These are phyloP conservation scores for Hydrolagus colliei DNA, from an alignment of 2,797 vertebrate species.

Conservation along the genomic window DNA sequence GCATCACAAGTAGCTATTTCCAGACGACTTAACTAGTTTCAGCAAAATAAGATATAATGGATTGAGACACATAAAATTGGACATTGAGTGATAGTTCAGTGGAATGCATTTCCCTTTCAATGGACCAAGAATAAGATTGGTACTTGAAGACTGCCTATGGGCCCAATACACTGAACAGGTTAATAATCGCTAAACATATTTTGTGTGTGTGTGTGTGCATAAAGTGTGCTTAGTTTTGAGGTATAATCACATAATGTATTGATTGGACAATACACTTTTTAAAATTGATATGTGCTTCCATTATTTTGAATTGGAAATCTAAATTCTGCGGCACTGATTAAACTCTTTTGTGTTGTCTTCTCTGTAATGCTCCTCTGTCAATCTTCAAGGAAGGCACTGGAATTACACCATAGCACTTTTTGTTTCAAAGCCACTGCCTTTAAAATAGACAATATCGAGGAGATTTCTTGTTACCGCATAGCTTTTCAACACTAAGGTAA, in stretches of 20 bases:
- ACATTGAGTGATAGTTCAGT: not conserved
- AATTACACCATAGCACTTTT: constrained; percentile 17
- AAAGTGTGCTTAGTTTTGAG: not conserved
- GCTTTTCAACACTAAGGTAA: constrained; percentile 8
- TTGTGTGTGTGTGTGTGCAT: not conserved
- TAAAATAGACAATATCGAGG: not conserved
- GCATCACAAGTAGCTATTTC: not conserved
- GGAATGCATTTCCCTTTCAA: not conserved
- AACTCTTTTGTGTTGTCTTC: not conserved
- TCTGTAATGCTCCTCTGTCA: not conserved
- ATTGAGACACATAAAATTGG: not conserved
- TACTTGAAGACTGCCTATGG: not conserved
- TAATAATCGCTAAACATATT: not conserved
- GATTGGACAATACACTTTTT: constrained; percentile 13
- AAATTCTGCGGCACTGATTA: not conserved
- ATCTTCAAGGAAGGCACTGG: not conserved
- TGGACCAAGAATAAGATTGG: not conserved
- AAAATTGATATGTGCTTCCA: not conserved
- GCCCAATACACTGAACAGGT: not conserved
- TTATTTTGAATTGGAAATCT: not conserved
- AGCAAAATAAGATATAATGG: not conserved
- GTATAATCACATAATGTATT: not conserved
- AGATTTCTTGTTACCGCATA: not conserved
- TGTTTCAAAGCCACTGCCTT: constrained; percentile 22
- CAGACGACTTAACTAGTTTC: not conserved